Evolutionary conservation across 1,140 invertebrate species (phyloP), one percentile per base, ranked within the genome.

Genomic region (Zaprionus gabonicus): DNA sequence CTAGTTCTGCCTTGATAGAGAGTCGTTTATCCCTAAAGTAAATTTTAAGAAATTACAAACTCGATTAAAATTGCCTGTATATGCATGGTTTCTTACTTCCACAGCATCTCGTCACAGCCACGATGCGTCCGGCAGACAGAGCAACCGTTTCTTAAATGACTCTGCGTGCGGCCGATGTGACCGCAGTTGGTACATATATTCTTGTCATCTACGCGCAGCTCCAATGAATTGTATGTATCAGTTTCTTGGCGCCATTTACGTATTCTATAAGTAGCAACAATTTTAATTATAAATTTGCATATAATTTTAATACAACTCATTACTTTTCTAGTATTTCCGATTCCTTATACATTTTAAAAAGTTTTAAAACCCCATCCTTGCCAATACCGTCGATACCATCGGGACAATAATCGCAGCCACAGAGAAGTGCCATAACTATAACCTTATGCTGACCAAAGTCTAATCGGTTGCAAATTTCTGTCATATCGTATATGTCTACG

Each of bases 321-420:
- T 72, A 96, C 94, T 95, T 94, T 12, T 94, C 92, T 71, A 97
- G 93, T 76, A 96, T 93, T 81, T 95, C 93, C 17, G 94, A 93
- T 60, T 96, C 94, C 34, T 93, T 78, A 15, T 96, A 92, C 55
- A 93, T 94, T 74, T 95, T 94, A 57, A 98, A 95, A 60, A 97
- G 95, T 81, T 97, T 96, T 1, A 97, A 78, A 17, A 95, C 96
- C 31, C 95, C 95, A 82, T 96, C 96, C 92, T 96, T 96, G 0
- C 97, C 97, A 31, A 97, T 94, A 0, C 97, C 97, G 71, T 94
- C 95, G 1, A 98, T 94, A 28, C 97, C 97, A 53, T 95, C 94
- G 1, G 95, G 95, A 60, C 94, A 94, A 93, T 98, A 99, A 93
- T 99, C 98, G 93, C 96, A 98, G 0, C 98, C 98, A 80, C 97